Evolutionary conservation across 2,113 vertebrate genomes (phyloP), one percentile per base, ranked within the genome.

Genomic region (Pogonocichla stellata): DNA sequence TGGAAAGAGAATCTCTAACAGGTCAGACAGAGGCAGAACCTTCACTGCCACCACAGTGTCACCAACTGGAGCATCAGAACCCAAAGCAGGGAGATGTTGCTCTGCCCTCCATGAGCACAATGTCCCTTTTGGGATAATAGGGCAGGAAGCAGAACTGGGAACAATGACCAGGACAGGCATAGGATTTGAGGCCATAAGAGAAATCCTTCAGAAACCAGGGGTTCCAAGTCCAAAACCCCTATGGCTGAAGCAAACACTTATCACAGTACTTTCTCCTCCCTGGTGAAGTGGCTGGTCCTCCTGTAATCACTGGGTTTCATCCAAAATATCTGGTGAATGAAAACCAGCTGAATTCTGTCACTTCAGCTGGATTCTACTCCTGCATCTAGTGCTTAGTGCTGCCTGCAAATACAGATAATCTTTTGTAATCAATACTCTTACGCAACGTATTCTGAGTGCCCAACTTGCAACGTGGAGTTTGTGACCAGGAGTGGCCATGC

Each of bases 101-200:
- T 34, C 28, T 28, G n/a, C 2, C 62, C 47, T 67, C 42, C 48
- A 3, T 1, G 6, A 5, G 25, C 2, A 5, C 48, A 4, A 6
- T 0, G 1, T 28, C 28, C 28, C 79, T 54, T 45, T 12, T 6
- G 42, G 43, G 23, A 66, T 1, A 74, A 36, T 1, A 54, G 5
- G 23, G 31, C 40, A 86, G 15, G 15, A 42, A 45, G 31, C 36
- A 36, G 42, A 28, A 74, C 77, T 53, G 54, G 36, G 19, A 77
- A 12, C 66, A 54, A 24, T 25, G 6, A 42, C 69, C 26, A 47
- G 38, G 25, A 64, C 4, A 74, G 17, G 51, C 43, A 88, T 40
- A 64, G 29, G 12, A 83, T 24, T 29, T 40, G 54, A 19, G 20
- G n/a, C 19, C 51, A 70, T 47, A 43, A 45, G 43, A 91, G 36